phyloP scores from a whole-genome alignment of 2,797 vertebrate genomes.

The Sebastiscus tertius region DNA sequence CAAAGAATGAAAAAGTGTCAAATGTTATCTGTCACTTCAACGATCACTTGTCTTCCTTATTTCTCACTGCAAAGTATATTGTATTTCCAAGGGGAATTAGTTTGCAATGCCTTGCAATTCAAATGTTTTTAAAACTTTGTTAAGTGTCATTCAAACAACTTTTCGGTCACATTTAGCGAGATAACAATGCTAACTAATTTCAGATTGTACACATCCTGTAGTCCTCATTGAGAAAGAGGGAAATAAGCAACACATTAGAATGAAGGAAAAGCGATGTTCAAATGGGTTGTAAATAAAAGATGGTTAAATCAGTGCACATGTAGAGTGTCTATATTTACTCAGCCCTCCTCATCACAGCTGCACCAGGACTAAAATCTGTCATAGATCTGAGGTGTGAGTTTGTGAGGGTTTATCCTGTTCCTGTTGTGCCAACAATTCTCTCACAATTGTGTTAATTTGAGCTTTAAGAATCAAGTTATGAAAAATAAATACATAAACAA shows the following conservation, averaged over 20 bases:
- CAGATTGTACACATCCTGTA: not conserved
- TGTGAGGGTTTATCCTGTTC: not conserved
- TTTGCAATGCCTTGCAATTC: constrained; percentile 7
- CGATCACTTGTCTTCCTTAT: constrained; percentile 16
- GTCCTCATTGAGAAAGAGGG: not conserved
- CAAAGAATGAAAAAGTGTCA: constrained; percentile 12
- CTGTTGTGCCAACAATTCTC: not conserved
- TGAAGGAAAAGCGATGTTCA: not conserved
- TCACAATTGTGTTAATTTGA: too few relatives aligned
- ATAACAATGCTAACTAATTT: constrained; percentile 10
- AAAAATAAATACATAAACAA: too few relatives aligned
- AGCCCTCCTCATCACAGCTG: constrained; percentile 1
- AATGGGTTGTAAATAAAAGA: constrained; percentile 5
- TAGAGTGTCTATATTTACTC: not conserved
- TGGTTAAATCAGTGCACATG: not conserved
- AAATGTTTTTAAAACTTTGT: not conserved
- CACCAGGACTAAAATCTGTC: not conserved
- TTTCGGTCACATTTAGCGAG: not conserved
- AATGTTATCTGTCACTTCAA: constrained; percentile 8
- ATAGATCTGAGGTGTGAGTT: not conserved
- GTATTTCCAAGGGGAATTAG: not conserved
- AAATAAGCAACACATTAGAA: not conserved
- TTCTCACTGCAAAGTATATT: not conserved
- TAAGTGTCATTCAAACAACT: not conserved
- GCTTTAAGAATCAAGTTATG: too few relatives aligned